Conservation (phyloP, 2,113 vertebrate genomes). For the Conger conger region DNA sequence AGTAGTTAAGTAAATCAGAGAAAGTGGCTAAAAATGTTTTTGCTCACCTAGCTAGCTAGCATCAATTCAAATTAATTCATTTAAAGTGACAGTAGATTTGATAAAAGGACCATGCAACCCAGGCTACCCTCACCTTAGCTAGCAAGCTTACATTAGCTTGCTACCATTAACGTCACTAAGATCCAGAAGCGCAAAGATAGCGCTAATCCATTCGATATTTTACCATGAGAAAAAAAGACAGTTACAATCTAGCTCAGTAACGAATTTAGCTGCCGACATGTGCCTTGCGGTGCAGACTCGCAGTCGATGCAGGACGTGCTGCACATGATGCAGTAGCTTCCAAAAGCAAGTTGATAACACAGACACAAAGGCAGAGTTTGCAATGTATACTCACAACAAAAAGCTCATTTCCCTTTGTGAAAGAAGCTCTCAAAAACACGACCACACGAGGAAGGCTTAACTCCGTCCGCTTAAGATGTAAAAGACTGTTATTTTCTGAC, state of each 20-base stretch:
- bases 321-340: not conserved
- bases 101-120: not conserved
- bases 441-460: not conserved
- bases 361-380: not conserved
- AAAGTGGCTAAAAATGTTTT: not conserved
- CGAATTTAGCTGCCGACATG: not conserved
- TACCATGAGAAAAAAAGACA: not conserved
- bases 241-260: not conserved
- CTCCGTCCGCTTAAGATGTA: not conserved
- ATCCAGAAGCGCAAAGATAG: not conserved
- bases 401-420: constrained; percentile 47
- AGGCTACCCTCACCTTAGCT: not conserved
- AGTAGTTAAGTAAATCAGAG: no score
- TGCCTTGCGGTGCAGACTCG: not conserved
- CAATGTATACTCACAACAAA: constrained; percentile 47
- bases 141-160: not conserved
- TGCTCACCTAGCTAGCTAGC: not conserved
- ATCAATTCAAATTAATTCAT: not conserved
- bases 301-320: not conserved
- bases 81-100: not conserved
- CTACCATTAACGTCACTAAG: not conserved
- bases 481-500: constrained; percentile 16
- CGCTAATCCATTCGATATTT: not conserved
- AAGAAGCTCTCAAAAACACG: not conserved
- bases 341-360: constrained; percentile 16